Conservation (phyloP, 2,113 vertebrate genomes). For the Oncorhynchus clarkii region DNA sequence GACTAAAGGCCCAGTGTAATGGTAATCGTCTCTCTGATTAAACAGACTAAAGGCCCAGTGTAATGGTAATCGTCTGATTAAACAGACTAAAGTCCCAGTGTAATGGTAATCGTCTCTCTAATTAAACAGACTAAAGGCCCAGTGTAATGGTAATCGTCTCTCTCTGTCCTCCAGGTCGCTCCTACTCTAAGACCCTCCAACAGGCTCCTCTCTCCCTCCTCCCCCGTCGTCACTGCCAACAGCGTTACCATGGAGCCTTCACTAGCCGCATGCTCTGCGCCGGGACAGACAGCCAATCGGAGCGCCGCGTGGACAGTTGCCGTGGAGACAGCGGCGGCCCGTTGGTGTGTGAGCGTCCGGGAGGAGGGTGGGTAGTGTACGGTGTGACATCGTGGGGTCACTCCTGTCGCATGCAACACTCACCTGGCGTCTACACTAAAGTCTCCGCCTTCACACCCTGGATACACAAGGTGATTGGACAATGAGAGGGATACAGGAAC, state of each 20-base stretch:
- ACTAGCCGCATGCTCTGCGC: conserved; percentile 95
- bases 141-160: too few species aligned
- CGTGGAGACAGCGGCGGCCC: conserved; percentile 96
- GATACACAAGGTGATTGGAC: conserved; percentile 85
- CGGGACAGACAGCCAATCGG: conserved; percentile 76
- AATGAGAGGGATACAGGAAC: conserved; percentile 47
- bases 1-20: too few species aligned
- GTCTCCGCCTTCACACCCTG: conserved; percentile 90
- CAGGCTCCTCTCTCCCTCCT: conserved; percentile 88
- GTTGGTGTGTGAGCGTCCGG: conserved; percentile 84
- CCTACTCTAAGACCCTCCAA: conserved; percentile 94
- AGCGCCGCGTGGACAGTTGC: conserved; percentile 89
- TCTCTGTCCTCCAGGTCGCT: conserved; percentile 72
- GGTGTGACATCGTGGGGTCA: conserved; percentile 98
- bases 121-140: too few species aligned
- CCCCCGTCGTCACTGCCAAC: conserved; percentile 83
- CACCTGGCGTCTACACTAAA: conserved; percentile 96
- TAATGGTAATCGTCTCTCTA: too few species aligned
- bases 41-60: too few species aligned
- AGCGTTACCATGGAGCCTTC: conserved; percentile 85
- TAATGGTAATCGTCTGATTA: too few species aligned
- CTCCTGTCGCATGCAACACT: conserved; percentile 86
- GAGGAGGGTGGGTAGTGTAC: conserved; percentile 87
- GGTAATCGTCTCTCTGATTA: too few species aligned
- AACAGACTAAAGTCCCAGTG: too few species aligned